These are phyloP conservation scores for Rhinella marina DNA, from an alignment of 2,797 vertebrate species.

Conservation along the genomic window DNA sequence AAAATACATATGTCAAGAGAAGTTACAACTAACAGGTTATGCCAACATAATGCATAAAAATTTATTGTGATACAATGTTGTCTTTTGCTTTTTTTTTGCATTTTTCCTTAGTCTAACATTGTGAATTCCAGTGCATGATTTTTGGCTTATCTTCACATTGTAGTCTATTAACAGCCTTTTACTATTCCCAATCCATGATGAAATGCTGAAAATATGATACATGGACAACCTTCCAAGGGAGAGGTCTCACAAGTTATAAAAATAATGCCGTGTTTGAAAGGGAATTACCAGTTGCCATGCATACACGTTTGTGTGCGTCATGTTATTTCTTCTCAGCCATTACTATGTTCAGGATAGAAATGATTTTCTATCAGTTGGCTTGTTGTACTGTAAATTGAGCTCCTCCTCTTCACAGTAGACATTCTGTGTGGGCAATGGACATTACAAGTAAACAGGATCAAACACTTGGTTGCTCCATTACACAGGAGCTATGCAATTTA, in stretches of 20 bases:
- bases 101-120: not conserved
- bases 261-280: constrained; percentile 40
- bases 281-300: constrained; percentile 43
- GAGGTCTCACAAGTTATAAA: constrained; percentile 46
- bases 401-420: constrained; percentile 10
- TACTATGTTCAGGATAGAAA: constrained; percentile 13
- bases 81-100: not conserved
- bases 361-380: not conserved
- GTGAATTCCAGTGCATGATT: not conserved
- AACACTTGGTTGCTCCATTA: constrained; percentile 40
- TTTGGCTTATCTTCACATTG: constrained; percentile 36
- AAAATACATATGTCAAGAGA: too few species aligned
- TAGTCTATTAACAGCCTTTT: constrained; percentile 24
- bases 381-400: not conserved
- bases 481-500: constrained; percentile 16
- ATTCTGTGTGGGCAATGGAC: constrained; percentile 3
- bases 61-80: not conserved
- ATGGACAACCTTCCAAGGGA: constrained; percentile 43
- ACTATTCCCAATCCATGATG: constrained; percentile 35
- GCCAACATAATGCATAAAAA: not conserved
- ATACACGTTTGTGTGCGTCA: constrained; percentile 26
- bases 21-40: not conserved
- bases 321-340: constrained; percentile 30
- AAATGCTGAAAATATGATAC: constrained; percentile 52
- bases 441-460: constrained; percentile 20